Base-by-base conservation (phyloP, 2,888 invertebrate genomes). In the Ametastegia equiseti region DNA sequence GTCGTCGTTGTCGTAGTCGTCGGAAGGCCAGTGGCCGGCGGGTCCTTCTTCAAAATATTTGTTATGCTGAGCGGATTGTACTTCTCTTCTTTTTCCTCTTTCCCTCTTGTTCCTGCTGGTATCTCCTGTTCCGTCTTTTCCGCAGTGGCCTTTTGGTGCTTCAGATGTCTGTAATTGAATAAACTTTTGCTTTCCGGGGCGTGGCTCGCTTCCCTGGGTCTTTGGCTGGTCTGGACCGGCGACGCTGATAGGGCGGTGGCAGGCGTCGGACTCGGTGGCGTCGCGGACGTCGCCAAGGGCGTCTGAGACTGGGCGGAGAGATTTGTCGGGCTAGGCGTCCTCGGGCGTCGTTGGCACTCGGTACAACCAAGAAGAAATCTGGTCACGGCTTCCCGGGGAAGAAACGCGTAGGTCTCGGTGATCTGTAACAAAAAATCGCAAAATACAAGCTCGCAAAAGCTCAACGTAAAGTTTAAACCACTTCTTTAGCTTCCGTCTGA, bases 321-420 rank as follows among this genome's bases (percentile, higher is more conserved):
- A 92, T 92, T 93, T 75, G 88, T 92, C 63, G 90, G 91, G 81
- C 95, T 95, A 78, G 92, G 93, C 85, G 95, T 95, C 91, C 95
- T 94, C 88, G 95, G 95, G 89, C 95, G 95, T 90, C 96, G 95
- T 90, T 97, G 97, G 92, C 98, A 98, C 92, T 98, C 98, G 63
- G 97, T 96, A 92, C 98, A 98, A 88, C 98, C 97, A 92, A 98
- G 95, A 82, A 98, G 95, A 93, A 98, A 98, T 88, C 97, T 96
- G 82, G 98, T 98, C 91, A 98, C 98, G 75, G 98, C 98, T 92
- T 98, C 98, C 81, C 98, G 95, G 4, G 98, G 98, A 87, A 98
- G 94, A 91, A 98, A 98, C 77, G 98, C 98, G 93, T 97, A 98
- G 83, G 97, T 98, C 93, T 98, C 98, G 79, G 98, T 98, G 90